These are phyloP conservation scores for Ceyx melanurus DNA, from an alignment of 2,113 vertebrate species.

Conservation along the genomic window DNA sequence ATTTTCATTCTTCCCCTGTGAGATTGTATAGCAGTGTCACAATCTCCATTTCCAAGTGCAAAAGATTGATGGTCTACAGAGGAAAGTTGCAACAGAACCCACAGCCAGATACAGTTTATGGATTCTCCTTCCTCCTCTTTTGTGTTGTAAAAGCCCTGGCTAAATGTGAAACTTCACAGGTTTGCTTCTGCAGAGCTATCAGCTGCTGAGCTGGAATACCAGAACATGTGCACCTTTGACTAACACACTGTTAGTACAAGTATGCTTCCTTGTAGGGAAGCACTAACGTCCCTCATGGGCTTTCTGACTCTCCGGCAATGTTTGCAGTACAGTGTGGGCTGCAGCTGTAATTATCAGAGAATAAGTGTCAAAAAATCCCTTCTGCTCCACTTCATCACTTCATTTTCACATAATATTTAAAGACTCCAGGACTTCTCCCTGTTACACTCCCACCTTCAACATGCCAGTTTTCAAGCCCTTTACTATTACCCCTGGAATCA, in stretches of 20 bases:
- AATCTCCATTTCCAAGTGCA: not conserved
- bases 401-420: slow-evolving; percentile 7
- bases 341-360: not conserved
- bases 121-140: not conserved
- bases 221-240: not conserved
- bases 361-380: not conserved
- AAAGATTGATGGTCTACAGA: not conserved
- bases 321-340: not conserved
- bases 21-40: not conserved
- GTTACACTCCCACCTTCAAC: not conserved
- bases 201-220: not conserved
- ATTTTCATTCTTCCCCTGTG: not conserved
- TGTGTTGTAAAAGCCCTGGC: not conserved
- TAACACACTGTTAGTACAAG: not conserved
- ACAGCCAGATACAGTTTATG: not conserved
- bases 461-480: not conserved
- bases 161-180: not conserved
- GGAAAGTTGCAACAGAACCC: not conserved
- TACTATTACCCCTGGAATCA: not conserved
- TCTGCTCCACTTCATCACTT: not conserved
- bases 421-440: not conserved
- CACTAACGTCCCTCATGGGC: not conserved
- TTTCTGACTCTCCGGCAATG: not conserved
- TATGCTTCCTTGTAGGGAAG: not conserved
- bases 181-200: not conserved